Percentiles rank a stretch among this genome's conserved stretches.
phyloP scores from a whole-genome alignment of 2,888 invertebrate genomes.

The Acanthosepion pharaonis region DNA sequence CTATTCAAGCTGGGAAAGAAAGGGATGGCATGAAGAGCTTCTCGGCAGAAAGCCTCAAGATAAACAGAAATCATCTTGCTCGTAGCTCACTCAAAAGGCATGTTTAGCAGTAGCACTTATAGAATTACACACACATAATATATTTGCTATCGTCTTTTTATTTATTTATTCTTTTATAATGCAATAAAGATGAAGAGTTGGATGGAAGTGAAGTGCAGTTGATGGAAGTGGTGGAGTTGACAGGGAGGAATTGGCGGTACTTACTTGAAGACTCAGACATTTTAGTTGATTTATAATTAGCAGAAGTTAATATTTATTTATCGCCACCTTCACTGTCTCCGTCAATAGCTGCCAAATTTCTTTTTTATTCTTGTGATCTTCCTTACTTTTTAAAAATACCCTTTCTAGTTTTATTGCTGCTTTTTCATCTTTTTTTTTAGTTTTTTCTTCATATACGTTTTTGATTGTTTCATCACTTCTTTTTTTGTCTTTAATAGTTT shows the following conservation, averaged over 20 bases:
- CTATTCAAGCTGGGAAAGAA: background rate
- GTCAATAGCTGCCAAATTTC: background rate
- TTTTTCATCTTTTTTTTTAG: background rate
- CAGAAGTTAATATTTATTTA: background rate
- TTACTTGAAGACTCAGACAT: background rate
- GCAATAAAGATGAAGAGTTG: slow-evolving; percentile 2
- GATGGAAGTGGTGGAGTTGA: background rate
- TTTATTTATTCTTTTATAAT: background rate
- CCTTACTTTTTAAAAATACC: background rate
- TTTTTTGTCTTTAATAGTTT: background rate
- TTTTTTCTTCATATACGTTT: background rate
- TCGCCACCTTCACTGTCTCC: background rate
- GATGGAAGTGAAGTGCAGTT: background rate
- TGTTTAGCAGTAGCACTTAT: background rate
- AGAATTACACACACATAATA: background rate
- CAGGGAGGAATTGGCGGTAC: background rate
- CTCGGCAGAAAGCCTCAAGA: background rate
- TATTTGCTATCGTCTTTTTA: background rate
- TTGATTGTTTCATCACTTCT: background rate
- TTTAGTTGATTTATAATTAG: slow-evolving; percentile 10
- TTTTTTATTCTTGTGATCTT: background rate
- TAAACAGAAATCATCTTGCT: background rate
- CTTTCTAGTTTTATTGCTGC: background rate
- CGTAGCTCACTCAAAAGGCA: background rate
- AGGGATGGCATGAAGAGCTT: background rate